Base-by-base conservation (phyloP, 2,888 invertebrate genomes). In the Cerceris rybyensis region DNA sequence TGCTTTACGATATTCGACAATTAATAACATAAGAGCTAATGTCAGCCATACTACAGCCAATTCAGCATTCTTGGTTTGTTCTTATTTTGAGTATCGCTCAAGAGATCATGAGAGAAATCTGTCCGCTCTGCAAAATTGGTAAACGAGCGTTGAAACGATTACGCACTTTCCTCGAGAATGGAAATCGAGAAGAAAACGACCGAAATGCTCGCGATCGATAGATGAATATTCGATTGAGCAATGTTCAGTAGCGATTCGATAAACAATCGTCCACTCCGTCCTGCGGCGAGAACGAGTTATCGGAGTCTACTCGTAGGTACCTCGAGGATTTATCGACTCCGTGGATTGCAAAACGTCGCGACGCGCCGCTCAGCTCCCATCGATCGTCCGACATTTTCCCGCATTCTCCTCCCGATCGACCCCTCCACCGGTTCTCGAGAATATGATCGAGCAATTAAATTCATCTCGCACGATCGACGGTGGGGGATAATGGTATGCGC, bases 361-460 rank as follows among this genome's bases (percentile, higher is more conserved):
- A 55, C 16, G 42, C 28, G 39, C 39, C 14, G 49, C 49, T 57
- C 46, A 70, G 39, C 46, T 49, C 28, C 60, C 11, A 61, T 79
- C 75, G 72, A 79, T 79, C 75, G 71, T 79, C 70, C 79, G 79
- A 72, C 75, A 79, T 81, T 79, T 78, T 75, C 74, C 65, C 66
- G 14, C 60, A 52, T 54, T 55, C 65, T 57, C 17, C 54, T 28
- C 41, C 46, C 58, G 7, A 9, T 8, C 43, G 49, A 41, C 49
- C 49, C 11, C 54, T 49, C 39, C 39, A 2, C 0, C 59, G 39
- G 2, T 16, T 17, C 39, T 9, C 11, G 49, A 59, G 71, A 80
- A 78, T 80, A 80, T 78, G 80, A 80, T 75, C 71, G 79, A 66
- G 79, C 75, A 80, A 80, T 80, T 80, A 80, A 78, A 80, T 80